Conservation (phyloP, 2,888 invertebrate genomes). For the Plagodis pulveraria region DNA sequence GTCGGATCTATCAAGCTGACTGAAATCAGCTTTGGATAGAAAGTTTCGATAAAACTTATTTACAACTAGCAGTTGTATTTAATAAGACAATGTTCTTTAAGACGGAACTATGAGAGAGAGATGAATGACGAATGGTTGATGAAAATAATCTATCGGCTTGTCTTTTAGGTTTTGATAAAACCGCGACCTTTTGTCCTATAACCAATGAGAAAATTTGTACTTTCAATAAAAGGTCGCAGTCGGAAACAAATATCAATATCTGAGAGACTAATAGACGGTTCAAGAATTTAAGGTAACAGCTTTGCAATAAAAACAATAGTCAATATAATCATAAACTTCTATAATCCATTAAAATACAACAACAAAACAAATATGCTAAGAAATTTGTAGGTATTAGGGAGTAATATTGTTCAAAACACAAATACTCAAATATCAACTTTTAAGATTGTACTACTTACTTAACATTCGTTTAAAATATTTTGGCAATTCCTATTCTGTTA, state of each 20-base stretch:
- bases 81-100: conserved; percentile 47
- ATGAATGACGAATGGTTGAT: conserved; percentile 42
- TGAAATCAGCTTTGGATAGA: conserved; percentile 52
- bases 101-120: conserved; percentile 46
- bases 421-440: conserved; percentile 71
- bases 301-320: conserved; percentile 69
- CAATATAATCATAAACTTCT: conserved; percentile 71
- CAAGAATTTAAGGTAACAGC: conserved; percentile 46
- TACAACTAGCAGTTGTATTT: conserved; percentile 55
- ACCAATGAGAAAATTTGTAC: conserved; percentile 80
- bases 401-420: conserved; percentile 68
- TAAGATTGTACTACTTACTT: conserved; percentile 45
- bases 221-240: conserved; percentile 66
- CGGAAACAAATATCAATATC: conserved; percentile 35
- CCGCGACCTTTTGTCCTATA: conserved; percentile 70
- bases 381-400: conserved; percentile 51
- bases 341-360: conserved; percentile 82
- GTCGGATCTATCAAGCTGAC: conserved; percentile 54
- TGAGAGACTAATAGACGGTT: conserved; percentile 32
- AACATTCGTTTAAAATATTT: conserved; percentile 44
- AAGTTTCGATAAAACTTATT: conserved; percentile 30
- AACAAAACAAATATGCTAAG: conserved; percentile 78
- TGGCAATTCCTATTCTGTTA: conserved; percentile 52
- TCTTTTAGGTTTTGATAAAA: conserved; percentile 58
- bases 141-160: conserved; percentile 57